Conservation (phyloP, 2,113 vertebrate species). For the Oryzias celebensis region DNA sequence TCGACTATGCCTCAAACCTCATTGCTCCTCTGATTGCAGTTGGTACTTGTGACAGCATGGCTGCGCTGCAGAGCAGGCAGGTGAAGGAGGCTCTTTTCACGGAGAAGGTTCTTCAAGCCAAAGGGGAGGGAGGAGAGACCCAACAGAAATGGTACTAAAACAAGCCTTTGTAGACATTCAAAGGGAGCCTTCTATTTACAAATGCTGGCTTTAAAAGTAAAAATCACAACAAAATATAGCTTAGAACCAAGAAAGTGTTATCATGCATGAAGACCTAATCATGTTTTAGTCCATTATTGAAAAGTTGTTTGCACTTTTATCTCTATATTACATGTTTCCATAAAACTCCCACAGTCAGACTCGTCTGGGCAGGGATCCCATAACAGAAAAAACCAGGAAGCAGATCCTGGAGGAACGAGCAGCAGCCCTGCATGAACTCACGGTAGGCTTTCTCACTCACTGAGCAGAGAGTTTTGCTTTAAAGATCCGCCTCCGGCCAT, state of each 20-base stretch:
- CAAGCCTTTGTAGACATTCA: too few species aligned
- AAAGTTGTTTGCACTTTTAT: too few species aligned
- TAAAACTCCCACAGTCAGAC: slow-evolving; percentile 76
- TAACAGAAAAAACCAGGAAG: slow-evolving; percentile 70
- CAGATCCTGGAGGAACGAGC: slow-evolving; percentile 77
- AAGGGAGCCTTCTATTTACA: too few species aligned
- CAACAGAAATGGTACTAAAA: slow-evolving; percentile 79
- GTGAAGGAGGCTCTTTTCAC: slow-evolving; percentile 85
- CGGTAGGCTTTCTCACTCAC: slow-evolving; percentile 66
- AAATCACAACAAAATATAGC: too few species aligned
- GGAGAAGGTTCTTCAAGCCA: slow-evolving; percentile 77
- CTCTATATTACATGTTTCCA: not conserved
- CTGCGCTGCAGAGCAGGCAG: slow-evolving; percentile 71
- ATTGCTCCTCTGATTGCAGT: slow-evolving; percentile 37
- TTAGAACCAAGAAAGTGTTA: too few species aligned
- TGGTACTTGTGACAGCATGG: slow-evolving; percentile 50
- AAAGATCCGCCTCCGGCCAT: not conserved
- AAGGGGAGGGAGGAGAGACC: slow-evolving; percentile 77
- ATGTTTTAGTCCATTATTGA: too few species aligned
- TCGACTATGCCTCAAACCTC: not conserved
- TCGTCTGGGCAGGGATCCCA: slow-evolving; percentile 79
- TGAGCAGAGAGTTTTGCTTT: not conserved
- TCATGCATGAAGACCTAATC: too few species aligned
- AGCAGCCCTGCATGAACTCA: slow-evolving; percentile 69
- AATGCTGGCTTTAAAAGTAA: too few species aligned